Percentiles rank a stretch among this genome's conserved stretches.
Evolutionary conservation across 2,797 vertebrate genomes (phyloP).

Genomic region (Pagetopsis macropterus): DNA sequence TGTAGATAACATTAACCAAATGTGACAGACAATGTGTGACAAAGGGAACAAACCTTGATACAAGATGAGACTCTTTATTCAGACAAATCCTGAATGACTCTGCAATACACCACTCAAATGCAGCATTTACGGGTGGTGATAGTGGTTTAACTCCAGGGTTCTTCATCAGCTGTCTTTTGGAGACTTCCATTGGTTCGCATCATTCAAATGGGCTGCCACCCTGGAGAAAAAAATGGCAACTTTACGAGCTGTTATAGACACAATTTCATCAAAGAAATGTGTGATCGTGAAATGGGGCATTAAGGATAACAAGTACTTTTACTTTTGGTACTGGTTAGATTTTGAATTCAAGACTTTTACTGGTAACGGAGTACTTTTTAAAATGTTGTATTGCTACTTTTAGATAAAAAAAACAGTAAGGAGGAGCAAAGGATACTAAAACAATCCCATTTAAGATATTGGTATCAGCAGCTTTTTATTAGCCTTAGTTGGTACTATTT

Average conservation of each 20-base stretch:
- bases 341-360: too few species aligned
- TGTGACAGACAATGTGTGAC: background rate
- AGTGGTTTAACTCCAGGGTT: background rate
- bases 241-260: too few species aligned
- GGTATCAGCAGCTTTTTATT: too few species aligned
- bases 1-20: background rate
- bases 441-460: too few species aligned
- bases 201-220: conserved; percentile 66
- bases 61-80: background rate
- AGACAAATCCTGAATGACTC: background rate
- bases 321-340: too few species aligned
- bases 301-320: too few species aligned
- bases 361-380: too few species aligned
- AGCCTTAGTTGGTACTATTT: background rate
- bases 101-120: background rate
- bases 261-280: too few species aligned
- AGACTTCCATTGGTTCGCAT: background rate
- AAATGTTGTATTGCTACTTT: too few species aligned
- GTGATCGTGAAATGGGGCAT: too few species aligned
- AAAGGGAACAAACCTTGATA: conserved; percentile 3
- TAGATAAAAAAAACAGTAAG: too few species aligned
- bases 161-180: conserved; percentile 4
- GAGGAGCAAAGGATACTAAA: too few species aligned
- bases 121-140: background rate
- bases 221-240: conserved; percentile 50